Base-by-base conservation (phyloP, 2,797 vertebrate species). In the Acrossocheilus wenchowensis region DNA sequence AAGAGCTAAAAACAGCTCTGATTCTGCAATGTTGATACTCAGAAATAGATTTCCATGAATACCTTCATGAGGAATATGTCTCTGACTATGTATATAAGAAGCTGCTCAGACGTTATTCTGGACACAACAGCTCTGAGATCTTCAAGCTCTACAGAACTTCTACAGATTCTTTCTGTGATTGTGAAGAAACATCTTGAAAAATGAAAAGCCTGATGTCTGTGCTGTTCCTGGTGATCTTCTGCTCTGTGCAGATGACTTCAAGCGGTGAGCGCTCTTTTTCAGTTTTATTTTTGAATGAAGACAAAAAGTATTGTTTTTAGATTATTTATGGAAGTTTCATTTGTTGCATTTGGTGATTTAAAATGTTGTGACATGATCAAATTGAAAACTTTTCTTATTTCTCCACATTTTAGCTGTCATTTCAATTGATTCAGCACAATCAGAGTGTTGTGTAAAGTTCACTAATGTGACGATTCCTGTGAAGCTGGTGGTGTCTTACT, bases 161-260 rank as follows among this genome's bases (percentile, higher is more conserved):
- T 64, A 64, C 71, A 12, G 71, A 66, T 23, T 66, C 3, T 39
- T 23, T 69, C 68, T 41, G 36, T 41, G 2, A 23, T 9, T 54
- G 7, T 62, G 66, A 36, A 34, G 26, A 17, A 68, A 68, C 30
- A 36, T 9, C 66, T 68, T 73, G 34, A 73, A 73, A 45, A 85
- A 86, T 87, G 86, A 87, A 12, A 83, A 80, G 15, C 10, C 50
- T 75, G 69, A n/a, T 60, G 19, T 39, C 30, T 82, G 50, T 87
- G 74, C 39, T 89, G 83, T 19, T 86, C 12, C 68, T 89, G 43
- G 66, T 78, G 60, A 34, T 85, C 43, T 43, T 83, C 86, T 83
- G 83, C 48, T 83, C 60, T 75, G 43, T 83, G 11, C 45, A 83
- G 75, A 48, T 62, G 10, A 60, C 48, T 50, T 15, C 54, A n/a